phyloP scores from a whole-genome alignment of 2,113 vertebrate species.

The Lagopus leucura region DNA sequence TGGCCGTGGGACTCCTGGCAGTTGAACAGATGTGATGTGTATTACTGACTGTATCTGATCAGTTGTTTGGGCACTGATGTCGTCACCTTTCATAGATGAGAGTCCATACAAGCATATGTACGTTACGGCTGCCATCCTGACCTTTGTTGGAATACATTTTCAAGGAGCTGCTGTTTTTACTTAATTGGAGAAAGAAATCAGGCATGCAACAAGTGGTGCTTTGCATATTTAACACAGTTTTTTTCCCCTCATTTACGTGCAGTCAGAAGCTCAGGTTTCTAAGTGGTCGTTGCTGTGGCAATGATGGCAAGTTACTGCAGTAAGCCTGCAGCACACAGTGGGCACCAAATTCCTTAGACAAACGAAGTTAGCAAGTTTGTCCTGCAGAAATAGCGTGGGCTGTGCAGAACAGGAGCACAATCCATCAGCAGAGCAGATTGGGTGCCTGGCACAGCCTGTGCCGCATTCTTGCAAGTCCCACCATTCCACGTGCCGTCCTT shows the following conservation, averaged over 20 bases:
- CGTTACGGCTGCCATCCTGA: not conserved
- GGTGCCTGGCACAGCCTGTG: not conserved
- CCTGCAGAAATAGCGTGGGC: not conserved
- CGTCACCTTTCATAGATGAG: not conserved
- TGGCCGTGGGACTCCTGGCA: accelerated
- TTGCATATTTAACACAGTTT: not conserved
- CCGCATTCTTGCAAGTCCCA: conserved; percentile 27
- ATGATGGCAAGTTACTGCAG: not conserved
- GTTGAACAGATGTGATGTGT: not conserved
- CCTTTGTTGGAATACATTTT: not conserved
- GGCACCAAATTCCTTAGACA: not conserved
- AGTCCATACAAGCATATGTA: accelerated
- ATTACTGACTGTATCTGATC: not conserved
- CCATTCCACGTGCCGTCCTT: not conserved
- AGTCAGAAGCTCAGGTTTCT: not conserved
- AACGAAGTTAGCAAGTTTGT: not conserved
- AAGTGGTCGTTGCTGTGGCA: not conserved
- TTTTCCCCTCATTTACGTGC: not conserved
- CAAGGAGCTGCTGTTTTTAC: not conserved
- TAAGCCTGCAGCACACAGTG: not conserved
- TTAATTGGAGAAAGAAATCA: not conserved
- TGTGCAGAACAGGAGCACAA: not conserved
- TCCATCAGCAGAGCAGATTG: not conserved
- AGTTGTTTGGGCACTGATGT: not conserved
- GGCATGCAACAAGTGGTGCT: not conserved